Percentiles rank a stretch among this genome's conserved stretches.
phyloP scores from a whole-genome alignment of 2,113 vertebrate species.

The Antechinus flavipes region DNA sequence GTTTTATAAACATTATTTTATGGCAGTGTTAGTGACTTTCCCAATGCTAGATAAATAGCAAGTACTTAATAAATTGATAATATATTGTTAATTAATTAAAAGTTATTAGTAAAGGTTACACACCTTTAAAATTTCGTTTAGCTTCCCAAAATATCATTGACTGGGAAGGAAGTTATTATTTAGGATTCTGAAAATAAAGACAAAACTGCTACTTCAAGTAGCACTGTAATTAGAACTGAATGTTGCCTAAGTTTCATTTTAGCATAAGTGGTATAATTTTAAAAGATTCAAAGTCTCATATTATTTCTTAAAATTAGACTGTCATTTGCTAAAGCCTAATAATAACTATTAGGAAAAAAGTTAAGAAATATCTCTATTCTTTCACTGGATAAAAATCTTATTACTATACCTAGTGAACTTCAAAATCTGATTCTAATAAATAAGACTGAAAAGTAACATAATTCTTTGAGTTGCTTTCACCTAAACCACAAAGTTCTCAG shows the following conservation, averaged over 20 bases:
- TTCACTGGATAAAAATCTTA: not conserved
- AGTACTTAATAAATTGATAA: not conserved
- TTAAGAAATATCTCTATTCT: not conserved
- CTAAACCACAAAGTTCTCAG: not conserved
- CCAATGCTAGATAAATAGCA: not conserved
- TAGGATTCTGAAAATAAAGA: not conserved
- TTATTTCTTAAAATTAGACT: not conserved
- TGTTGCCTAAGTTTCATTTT: not conserved
- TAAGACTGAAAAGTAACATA: not conserved
- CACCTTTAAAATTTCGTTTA: not conserved
- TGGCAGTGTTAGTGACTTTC: not conserved
- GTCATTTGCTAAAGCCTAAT: not conserved
- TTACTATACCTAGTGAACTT: conserved; percentile 20
- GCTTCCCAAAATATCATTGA: not conserved
- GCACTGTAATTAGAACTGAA: not conserved
- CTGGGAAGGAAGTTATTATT: not conserved
- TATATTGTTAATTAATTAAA: not conserved
- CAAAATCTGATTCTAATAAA: conserved; percentile 24
- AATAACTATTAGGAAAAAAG: conserved; percentile 1
- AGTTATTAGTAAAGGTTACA: not conserved
- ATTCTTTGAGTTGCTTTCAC: not conserved
- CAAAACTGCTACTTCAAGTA: not conserved
- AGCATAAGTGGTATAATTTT: not conserved
- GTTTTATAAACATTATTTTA: not conserved
- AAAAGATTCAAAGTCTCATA: not conserved